Evolutionary conservation across 1,140 invertebrate genomes (phyloP).

Genomic region (Diachasma alloeum): DNA sequence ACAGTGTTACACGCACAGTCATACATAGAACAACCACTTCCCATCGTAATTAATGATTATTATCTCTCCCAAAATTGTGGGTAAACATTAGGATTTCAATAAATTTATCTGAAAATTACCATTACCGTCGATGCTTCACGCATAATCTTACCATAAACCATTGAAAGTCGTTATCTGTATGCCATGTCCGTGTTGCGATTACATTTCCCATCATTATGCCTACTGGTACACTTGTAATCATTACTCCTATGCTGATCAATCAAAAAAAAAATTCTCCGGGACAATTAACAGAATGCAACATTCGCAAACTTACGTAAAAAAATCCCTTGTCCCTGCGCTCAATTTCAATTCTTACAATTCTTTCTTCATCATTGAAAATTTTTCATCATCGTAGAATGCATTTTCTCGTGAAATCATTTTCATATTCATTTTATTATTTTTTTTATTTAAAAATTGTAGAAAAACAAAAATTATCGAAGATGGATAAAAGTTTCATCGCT

Average conservation of each 20-base stretch:
- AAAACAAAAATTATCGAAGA: constrained; percentile 11
- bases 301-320: neutral
- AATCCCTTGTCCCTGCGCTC: neutral
- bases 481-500: constrained; percentile 13
- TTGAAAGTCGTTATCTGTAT: constrained; percentile 61
- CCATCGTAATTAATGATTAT: constrained; percentile 46
- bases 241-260: constrained; percentile 10
- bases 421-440: neutral
- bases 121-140: neutral
- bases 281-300: neutral
- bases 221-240: constrained; percentile 8
- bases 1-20: constrained; percentile 63
- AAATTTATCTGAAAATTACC: neutral
- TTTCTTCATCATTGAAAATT: too few species aligned
- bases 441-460: constrained; percentile 10
- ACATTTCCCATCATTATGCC: constrained; percentile 3
- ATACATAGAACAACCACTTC: constrained; percentile 61
- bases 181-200: constrained; percentile 52
- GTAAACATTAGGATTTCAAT: constrained; percentile 34
- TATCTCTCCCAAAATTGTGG: constrained; percentile 48
- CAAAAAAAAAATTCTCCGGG: neutral
- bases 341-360: too few species aligned
- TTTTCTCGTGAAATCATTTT: neutral
- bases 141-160: neutral
- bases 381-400: too few species aligned